Percentiles rank a stretch among this genome's conserved stretches.
Evolutionary conservation across 1,140 invertebrate genomes (phyloP).

Genomic region (Epicauta chinensis): DNA sequence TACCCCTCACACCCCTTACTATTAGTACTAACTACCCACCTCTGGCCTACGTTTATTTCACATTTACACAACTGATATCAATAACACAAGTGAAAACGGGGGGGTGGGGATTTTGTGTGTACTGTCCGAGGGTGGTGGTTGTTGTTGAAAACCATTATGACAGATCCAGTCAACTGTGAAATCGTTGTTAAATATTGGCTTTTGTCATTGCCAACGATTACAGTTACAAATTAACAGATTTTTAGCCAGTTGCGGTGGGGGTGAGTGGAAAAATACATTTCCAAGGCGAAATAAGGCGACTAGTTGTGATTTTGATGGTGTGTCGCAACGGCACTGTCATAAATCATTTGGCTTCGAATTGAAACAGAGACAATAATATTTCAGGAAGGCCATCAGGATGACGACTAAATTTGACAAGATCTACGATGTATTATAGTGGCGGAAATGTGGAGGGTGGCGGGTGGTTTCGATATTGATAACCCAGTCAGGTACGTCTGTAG

Average conservation of each 20-base stretch:
- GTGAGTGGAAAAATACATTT: no score
- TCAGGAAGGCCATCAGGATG: slow-evolving; percentile 29
- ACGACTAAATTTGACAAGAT: slow-evolving; percentile 31
- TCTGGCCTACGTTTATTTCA: no score
- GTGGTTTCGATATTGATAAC: slow-evolving; percentile 25
- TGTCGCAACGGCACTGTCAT: background rate
- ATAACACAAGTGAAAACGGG: slow-evolving; percentile 22
- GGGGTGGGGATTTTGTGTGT: background rate
- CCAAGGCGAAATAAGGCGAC: no score
- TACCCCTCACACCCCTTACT: no score
- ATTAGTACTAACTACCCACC: no score
- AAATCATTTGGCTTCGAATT: slow-evolving; percentile 17
- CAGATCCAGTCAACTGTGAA: slow-evolving; percentile 27
- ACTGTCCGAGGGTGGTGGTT: no score
- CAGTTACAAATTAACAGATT: slow-evolving; percentile 21
- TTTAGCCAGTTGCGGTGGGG: no score
- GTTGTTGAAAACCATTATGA: slow-evolving; percentile 21
- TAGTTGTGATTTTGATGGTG: background rate
- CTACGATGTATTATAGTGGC: slow-evolving; percentile 22
- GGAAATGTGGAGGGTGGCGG: no score
- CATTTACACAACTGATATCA: slow-evolving; percentile 15
- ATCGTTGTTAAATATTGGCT: slow-evolving; percentile 25
- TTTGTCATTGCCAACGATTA: slow-evolving; percentile 21
- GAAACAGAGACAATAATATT: slow-evolving; percentile 30
- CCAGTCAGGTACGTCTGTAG: slow-evolving; percentile 31